phyloP scores from a whole-genome alignment of 2,888 invertebrate species.

The Nemotelus nigrinus region DNA sequence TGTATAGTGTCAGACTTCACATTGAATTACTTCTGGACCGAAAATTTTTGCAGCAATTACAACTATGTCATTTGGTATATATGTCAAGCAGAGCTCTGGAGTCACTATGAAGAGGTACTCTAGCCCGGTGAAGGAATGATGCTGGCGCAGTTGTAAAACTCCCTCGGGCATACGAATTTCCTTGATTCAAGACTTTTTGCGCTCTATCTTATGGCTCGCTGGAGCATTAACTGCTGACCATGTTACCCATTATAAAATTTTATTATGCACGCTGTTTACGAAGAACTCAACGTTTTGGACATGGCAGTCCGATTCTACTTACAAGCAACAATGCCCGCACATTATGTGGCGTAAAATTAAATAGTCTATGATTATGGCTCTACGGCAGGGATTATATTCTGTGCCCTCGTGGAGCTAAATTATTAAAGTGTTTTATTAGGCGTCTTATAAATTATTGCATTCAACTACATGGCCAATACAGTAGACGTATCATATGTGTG shows the following conservation, averaged over 20 bases:
- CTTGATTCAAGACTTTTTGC: slow-evolving; percentile 12
- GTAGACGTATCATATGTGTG: too few species aligned
- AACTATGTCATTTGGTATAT: slow-evolving; percentile 1
- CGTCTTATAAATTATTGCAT: background rate
- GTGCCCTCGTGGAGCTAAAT: background rate
- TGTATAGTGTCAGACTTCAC: slow-evolving; percentile 7
- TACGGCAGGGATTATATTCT: slow-evolving; percentile 3
- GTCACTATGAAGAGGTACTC: background rate
- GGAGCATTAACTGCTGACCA: slow-evolving; percentile 1
- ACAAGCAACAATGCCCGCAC: too few species aligned
- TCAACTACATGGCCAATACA: background rate
- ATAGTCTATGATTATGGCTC: background rate
- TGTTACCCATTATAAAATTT: slow-evolving; percentile 1
- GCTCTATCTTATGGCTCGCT: background rate
- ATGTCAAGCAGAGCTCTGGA: background rate
- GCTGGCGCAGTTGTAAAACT: slow-evolving; percentile 1
- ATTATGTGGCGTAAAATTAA: background rate
- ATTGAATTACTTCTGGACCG: slow-evolving; percentile 24
- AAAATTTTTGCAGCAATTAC: slow-evolving; percentile 11
- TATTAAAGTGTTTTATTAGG: background rate
- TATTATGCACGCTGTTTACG: slow-evolving; percentile 1
- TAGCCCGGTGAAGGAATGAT: background rate
- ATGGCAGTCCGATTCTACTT: too few species aligned
- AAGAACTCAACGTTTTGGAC: background rate
- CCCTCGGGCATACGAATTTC: slow-evolving; percentile 24